Evolutionary conservation across 2,797 vertebrate species (phyloP).

Genomic region (Neomorphus geoffroyi): DNA sequence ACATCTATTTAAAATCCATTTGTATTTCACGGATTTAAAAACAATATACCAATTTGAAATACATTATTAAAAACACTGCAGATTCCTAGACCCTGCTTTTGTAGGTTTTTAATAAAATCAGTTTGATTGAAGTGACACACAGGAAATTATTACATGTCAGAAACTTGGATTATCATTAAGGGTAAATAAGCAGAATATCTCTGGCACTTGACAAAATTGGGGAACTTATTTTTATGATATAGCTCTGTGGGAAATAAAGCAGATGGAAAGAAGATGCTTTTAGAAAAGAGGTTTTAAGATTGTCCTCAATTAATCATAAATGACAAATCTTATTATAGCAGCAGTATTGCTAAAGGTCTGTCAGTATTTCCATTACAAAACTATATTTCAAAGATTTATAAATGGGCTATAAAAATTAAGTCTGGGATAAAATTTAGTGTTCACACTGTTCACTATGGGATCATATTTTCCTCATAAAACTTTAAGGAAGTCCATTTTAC

Average conservation of each 20-base stretch:
- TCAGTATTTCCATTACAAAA: conserved; percentile 52
- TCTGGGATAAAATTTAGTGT: background rate
- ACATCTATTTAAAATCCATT: conserved; percentile 33
- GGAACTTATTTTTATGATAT: conserved; percentile 45
- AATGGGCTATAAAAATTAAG: conserved; percentile 29
- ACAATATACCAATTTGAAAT: conserved; percentile 55
- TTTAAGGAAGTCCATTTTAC: background rate
- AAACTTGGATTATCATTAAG: conserved; percentile 64
- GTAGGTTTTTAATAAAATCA: conserved; percentile 52
- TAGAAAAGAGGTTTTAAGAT: conserved; percentile 54
- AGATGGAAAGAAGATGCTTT: conserved; percentile 52
- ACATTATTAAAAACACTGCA: background rate
- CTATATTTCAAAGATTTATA: conserved; percentile 39
- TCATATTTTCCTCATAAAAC: background rate
- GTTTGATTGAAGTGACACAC: conserved; percentile 63
- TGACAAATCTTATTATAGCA: conserved; percentile 53
- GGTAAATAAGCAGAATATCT: conserved; percentile 67
- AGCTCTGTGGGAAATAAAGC: conserved; percentile 26
- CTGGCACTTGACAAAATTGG: conserved; percentile 57
- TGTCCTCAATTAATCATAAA: conserved; percentile 57
- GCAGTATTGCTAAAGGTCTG: conserved; percentile 5
- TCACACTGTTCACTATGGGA: background rate
- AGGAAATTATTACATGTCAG: conserved; percentile 68
- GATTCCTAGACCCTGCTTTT: conserved; percentile 37
- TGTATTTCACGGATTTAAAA: conserved; percentile 64